These are phyloP conservation scores for Hippocampus mohnikei DNA, from an alignment of 2,113 vertebrate genomes.

Conservation along the genomic window DNA sequence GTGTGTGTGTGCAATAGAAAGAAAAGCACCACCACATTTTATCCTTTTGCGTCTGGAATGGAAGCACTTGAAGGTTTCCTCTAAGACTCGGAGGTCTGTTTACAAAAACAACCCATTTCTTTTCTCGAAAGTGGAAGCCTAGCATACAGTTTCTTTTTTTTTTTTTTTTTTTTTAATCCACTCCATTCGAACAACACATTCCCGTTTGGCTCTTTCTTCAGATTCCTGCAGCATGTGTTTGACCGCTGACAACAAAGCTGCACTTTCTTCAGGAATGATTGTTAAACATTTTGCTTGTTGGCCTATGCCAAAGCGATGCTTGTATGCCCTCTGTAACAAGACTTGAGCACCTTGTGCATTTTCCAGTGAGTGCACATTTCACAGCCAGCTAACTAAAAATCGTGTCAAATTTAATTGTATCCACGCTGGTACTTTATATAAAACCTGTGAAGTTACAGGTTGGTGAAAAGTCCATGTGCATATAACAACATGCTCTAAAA, in stretches of 20 bases:
- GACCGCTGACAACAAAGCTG: slow-evolving; percentile 39
- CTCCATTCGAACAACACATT: slow-evolving; percentile 50
- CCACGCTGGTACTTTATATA: background rate
- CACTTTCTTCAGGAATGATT: slow-evolving; percentile 25
- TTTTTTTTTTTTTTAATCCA: slow-evolving; percentile 1
- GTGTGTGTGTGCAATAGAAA: background rate
- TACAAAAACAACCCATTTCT: slow-evolving; percentile 37
- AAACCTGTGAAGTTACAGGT: background rate
- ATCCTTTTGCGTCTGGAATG: slow-evolving; percentile 17
- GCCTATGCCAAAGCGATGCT: slow-evolving; percentile 44
- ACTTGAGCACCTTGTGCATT: slow-evolving; percentile 3
- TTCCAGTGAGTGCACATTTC: slow-evolving; percentile 2
- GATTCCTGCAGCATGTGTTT: slow-evolving; percentile 50
- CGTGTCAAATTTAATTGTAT: background rate
- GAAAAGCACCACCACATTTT: background rate
- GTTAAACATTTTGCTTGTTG: slow-evolving; percentile 30
- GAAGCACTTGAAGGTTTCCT: slow-evolving; percentile 24
- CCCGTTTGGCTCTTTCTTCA: slow-evolving; percentile 34
- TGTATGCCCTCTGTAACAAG: slow-evolving; percentile 26
- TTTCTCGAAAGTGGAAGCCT: slow-evolving; percentile 40
- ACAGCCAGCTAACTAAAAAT: background rate
- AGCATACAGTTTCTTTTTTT: background rate
- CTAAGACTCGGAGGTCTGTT: slow-evolving; percentile 13
- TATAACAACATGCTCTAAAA: background rate
- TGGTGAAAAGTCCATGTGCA: background rate